Evolutionary conservation across 2,797 vertebrate genomes (phyloP).

Genomic region (Crenichthys baileyi): DNA sequence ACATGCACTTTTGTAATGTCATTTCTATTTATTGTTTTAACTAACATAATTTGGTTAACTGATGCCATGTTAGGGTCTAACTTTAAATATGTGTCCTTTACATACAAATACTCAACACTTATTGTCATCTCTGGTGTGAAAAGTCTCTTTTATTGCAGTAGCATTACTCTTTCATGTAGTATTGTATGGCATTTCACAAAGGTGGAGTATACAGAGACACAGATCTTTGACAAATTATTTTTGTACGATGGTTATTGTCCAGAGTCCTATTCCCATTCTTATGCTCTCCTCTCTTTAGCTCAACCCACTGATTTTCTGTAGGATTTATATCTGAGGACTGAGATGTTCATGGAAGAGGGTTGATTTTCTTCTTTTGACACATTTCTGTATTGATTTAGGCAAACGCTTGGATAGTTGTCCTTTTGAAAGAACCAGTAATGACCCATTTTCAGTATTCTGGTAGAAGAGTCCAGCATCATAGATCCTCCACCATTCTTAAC

Average conservation of each 20-base stretch:
- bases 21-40: background rate
- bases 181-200: background rate
- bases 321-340: background rate
- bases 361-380: background rate
- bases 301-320: background rate
- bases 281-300: background rate
- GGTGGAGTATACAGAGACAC: background rate
- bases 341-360: background rate
- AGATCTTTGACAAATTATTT: background rate
- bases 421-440: background rate
- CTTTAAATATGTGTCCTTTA: background rate
- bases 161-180: background rate
- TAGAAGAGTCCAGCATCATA: background rate
- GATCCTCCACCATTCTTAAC: too few species aligned
- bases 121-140: background rate
- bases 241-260: background rate
- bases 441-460: background rate
- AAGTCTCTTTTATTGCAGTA: background rate
- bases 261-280: background rate
- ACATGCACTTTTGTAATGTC: background rate
- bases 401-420: background rate
- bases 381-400: background rate
- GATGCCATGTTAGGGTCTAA: background rate
- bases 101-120: background rate
- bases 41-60: background rate